Evolutionary conservation across 2,797 vertebrate genomes (phyloP), one percentile per base, ranked within the genome.

Genomic region (Pangasius sanitwongsei): DNA sequence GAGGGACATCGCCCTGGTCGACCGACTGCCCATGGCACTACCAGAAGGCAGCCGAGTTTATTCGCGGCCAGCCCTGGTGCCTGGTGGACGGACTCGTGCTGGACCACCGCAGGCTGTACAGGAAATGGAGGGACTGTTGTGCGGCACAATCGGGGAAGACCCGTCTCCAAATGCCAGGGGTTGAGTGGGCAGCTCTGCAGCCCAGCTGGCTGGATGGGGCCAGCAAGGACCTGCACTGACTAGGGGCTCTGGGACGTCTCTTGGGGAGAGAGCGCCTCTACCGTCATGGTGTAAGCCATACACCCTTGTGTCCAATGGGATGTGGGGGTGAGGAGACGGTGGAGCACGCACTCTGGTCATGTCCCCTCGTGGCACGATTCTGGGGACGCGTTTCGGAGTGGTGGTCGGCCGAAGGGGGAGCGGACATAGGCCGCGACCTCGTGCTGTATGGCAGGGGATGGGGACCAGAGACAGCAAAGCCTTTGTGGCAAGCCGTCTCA

Each of bases 111-210:
- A 18, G 28, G 4, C 6, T 85, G 4, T 88, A 85, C 0, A 53
- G 0, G 6, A 4, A 0, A 5, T 23, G 18, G n/a, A 53, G 53
- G 15, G 83, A 55, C 4, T 0, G 0, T 1, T 44, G 34, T 6
- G 9, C 4, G 2, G 23, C 48, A 15, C 44, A 28, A 0, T 7
- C 6, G 0, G 0, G 1, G 0, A 1, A 4, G 20, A 15, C 28
- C 13, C 16, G 0, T 1, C 61, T 25, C 18, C 9, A 0, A 0
- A 9, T 34, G 15, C 84, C 41, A 0, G 23, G 13, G 0, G 1
- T 59, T 4, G 1, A 50, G 0, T 89, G 75, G 88, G 13, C 34
- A 4, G 5, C 20, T 2, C 20, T 86, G 13, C 85, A 89, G 28
- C 84, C 88, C 1, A 7, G 4, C 0, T 75, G 61, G 61, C 11